Evolutionary conservation across 2,888 invertebrate genomes (phyloP).

Genomic region (Resseliella maxima): DNA sequence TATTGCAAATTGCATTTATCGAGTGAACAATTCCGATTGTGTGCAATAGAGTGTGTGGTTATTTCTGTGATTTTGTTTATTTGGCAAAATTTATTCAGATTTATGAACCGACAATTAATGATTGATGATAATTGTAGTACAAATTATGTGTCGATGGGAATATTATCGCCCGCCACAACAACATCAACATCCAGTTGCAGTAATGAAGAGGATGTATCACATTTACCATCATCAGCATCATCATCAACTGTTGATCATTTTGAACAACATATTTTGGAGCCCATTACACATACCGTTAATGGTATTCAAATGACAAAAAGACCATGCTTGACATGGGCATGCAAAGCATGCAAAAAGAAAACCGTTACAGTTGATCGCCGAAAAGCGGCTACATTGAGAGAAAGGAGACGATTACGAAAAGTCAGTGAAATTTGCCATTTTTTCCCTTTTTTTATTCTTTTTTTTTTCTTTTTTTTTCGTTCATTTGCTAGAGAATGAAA

Average conservation of each 20-base stretch:
- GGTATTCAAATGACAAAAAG: constrained; percentile 62
- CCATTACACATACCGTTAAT: not conserved
- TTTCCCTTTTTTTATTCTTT: not conserved
- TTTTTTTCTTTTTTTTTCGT: not conserved
- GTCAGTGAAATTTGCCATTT: constrained; percentile 68
- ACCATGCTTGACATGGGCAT: constrained; percentile 94
- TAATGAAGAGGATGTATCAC: not conserved
- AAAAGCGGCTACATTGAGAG: constrained; percentile 96
- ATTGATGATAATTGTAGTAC: constrained; percentile 35
- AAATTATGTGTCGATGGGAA: constrained; percentile 28
- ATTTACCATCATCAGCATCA: constrained; percentile 12
- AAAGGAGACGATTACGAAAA: constrained; percentile 91
- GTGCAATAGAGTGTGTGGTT: not conserved
- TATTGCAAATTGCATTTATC: not conserved
- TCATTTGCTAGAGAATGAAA: not conserved
- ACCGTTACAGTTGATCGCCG: constrained; percentile 94
- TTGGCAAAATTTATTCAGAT: not conserved
- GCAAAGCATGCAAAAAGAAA: constrained; percentile 97
- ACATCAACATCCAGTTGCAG: constrained; percentile 26
- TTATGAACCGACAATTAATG: constrained; percentile 35
- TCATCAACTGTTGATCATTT: constrained; percentile 12
- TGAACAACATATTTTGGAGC: constrained; percentile 23
- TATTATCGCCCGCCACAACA: not conserved
- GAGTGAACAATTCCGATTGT: not conserved
- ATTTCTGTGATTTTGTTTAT: not conserved